phyloP scores from a whole-genome alignment of 2,113 vertebrate species.

The Amphiprion percula region DNA sequence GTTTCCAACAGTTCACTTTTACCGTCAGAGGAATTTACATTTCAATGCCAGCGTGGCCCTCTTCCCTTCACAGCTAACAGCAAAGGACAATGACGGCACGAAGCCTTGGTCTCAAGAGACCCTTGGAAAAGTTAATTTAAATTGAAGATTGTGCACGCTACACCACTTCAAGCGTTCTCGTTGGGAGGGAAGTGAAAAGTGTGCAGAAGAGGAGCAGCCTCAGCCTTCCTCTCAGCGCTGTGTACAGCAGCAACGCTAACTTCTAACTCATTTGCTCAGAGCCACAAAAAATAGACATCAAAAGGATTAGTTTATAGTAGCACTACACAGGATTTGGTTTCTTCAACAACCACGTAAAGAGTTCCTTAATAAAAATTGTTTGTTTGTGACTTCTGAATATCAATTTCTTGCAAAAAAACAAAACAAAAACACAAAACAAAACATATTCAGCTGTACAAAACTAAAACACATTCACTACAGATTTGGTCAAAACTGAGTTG shows the following conservation, averaged over 20 bases:
- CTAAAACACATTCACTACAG: too few species aligned
- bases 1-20: slow-evolving; percentile 66
- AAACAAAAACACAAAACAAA: too few species aligned
- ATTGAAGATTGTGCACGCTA: slow-evolving; percentile 47
- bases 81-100: slow-evolving; percentile 46
- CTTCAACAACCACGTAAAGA: neutral
- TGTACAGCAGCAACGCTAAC: neutral
- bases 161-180: slow-evolving; percentile 57
- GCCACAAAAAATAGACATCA: slow-evolving; percentile 4
- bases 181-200: slow-evolving; percentile 16
- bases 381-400: too few species aligned
- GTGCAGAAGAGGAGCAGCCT: slow-evolving; percentile 21
- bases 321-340: neutral
- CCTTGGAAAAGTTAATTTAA: slow-evolving; percentile 63
- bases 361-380: neutral
- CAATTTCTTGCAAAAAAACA: too few species aligned
- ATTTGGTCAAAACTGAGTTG: too few species aligned
- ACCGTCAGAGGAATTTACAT: slow-evolving; percentile 53
- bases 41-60: slow-evolving; percentile 49
- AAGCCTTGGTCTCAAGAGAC: slow-evolving; percentile 70
- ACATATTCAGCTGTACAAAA: too few species aligned
- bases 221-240: slow-evolving; percentile 21
- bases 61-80: slow-evolving; percentile 13
- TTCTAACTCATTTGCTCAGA: neutral
- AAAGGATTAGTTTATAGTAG: neutral